Percentiles rank a stretch among this genome's conserved stretches.
Evolutionary conservation across 2,888 invertebrate genomes (phyloP).

Genomic region (Mactromeris polynyma): DNA sequence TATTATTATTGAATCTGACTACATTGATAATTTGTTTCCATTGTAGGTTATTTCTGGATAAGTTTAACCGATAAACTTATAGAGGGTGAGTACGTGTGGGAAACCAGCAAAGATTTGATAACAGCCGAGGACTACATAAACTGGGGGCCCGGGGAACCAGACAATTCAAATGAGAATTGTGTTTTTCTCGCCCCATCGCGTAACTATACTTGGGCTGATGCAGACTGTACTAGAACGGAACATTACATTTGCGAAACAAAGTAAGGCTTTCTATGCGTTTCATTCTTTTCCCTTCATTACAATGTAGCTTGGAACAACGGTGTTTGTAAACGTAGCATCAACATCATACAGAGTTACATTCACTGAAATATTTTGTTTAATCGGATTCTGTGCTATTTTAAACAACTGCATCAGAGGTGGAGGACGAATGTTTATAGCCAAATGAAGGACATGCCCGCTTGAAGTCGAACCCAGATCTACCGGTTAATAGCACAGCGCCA

Average conservation of each 20-base stretch:
- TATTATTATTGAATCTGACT: not conserved
- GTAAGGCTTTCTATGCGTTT: not conserved
- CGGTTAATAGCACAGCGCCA: too few species aligned
- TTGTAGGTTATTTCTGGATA: constrained; percentile 20
- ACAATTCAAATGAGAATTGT: constrained; percentile 38
- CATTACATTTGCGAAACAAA: constrained; percentile 42
- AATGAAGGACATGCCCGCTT: too few species aligned
- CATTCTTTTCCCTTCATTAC: too few species aligned
- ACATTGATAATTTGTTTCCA: not conserved
- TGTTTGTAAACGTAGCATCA: too few species aligned
- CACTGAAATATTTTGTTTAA: too few species aligned
- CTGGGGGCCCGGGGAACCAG: constrained; percentile 18
- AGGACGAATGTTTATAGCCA: too few species aligned
- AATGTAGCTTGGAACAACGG: too few species aligned
- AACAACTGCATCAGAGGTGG: too few species aligned
- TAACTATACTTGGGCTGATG: constrained; percentile 48
- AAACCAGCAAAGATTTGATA: not conserved
- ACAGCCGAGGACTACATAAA: not conserved
- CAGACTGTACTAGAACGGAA: constrained; percentile 29
- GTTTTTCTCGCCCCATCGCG: constrained; percentile 40
- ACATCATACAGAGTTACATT: too few species aligned
- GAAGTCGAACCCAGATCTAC: too few species aligned
- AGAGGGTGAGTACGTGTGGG: constrained; percentile 31
- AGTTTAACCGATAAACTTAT: constrained; percentile 9
- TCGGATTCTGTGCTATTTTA: too few species aligned